Percentiles rank a stretch among this genome's conserved stretches.
Conservation (phyloP, 2,888 invertebrate genomes). For the Drosophila heteroneura region DNA sequence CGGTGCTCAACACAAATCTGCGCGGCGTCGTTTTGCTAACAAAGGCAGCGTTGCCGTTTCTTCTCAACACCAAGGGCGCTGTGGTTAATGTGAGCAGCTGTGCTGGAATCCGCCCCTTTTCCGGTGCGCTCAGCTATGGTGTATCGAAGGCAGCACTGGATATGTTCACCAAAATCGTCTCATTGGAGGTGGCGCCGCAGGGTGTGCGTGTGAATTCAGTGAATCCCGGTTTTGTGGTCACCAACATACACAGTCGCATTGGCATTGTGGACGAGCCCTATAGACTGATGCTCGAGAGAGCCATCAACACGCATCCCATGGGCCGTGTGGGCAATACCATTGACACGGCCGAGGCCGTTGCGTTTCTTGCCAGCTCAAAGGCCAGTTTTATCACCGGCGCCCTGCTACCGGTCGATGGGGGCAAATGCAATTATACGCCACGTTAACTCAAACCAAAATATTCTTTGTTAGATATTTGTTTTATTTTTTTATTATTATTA, state of each 20-base stretch:
- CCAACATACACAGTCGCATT: slow-evolving; percentile 91
- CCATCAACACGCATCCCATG: slow-evolving; percentile 94
- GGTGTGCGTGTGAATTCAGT: slow-evolving; percentile 95
- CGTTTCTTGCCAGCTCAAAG: slow-evolving; percentile 93
- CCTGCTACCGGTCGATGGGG: slow-evolving; percentile 89
- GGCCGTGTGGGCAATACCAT: slow-evolving; percentile 92
- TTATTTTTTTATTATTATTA: neutral
- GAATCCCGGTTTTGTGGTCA: slow-evolving; percentile 95
- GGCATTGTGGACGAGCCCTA: slow-evolving; percentile 92
- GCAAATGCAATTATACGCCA: slow-evolving; percentile 88
- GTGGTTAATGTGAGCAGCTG: slow-evolving; percentile 98
- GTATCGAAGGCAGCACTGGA: slow-evolving; percentile 97
- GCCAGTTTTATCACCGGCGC: slow-evolving; percentile 90
- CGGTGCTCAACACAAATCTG: slow-evolving; percentile 94
- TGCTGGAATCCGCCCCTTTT: slow-evolving; percentile 93
- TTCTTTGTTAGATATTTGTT: slow-evolving; percentile 1
- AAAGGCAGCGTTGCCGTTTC: slow-evolving; percentile 92
- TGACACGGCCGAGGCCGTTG: slow-evolving; percentile 95
- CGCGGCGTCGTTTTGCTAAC: slow-evolving; percentile 91
- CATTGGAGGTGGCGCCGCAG: slow-evolving; percentile 92
- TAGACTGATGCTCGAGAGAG: slow-evolving; percentile 90
- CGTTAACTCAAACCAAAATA: slow-evolving; percentile 85
- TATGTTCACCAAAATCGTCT: slow-evolving; percentile 94
- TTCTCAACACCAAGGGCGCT: slow-evolving; percentile 91
- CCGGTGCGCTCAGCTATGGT: slow-evolving; percentile 94